phyloP scores from a whole-genome alignment of 2,888 invertebrate genomes.

The Drosophila lacicola region DNA sequence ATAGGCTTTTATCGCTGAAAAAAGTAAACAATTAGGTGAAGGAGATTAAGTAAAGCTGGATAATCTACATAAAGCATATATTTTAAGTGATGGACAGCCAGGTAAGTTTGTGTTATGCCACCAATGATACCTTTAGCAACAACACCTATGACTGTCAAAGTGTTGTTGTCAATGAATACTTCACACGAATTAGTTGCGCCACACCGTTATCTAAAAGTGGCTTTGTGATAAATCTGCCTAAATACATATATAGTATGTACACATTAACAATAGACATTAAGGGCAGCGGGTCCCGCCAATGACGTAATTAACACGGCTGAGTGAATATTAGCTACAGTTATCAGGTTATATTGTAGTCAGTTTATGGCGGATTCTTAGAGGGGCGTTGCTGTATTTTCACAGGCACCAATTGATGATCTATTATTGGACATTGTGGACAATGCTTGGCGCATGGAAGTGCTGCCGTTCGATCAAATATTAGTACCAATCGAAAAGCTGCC shows the following conservation, averaged over 20 bases:
- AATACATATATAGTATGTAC: constrained; percentile 32
- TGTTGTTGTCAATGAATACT: constrained; percentile 25
- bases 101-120: constrained; percentile 57
- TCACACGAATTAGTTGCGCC: constrained; percentile 48
- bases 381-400: constrained; percentile 53
- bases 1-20: constrained; percentile 24
- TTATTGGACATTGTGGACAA: constrained; percentile 88
- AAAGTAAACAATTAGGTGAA: constrained; percentile 53
- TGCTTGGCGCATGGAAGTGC: constrained; percentile 93
- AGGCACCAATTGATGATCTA: constrained; percentile 84
- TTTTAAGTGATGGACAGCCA: constrained; percentile 83
- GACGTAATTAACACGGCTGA: constrained; percentile 56
- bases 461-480: constrained; percentile 93
- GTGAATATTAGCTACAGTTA: constrained; percentile 15
- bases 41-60: constrained; percentile 33
- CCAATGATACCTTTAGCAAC: not conserved
- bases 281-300: constrained; percentile 19
- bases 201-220: constrained; percentile 55
- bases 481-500: constrained; percentile 95
- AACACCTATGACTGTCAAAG: not conserved
- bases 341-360: constrained; percentile 14
- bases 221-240: constrained; percentile 61
- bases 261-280: constrained; percentile 34
- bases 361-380: constrained; percentile 13
- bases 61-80: constrained; percentile 39